These are phyloP conservation scores for Phymastichus coffea DNA, from an alignment of 1,140 invertebrate species.

Conservation along the genomic window DNA sequence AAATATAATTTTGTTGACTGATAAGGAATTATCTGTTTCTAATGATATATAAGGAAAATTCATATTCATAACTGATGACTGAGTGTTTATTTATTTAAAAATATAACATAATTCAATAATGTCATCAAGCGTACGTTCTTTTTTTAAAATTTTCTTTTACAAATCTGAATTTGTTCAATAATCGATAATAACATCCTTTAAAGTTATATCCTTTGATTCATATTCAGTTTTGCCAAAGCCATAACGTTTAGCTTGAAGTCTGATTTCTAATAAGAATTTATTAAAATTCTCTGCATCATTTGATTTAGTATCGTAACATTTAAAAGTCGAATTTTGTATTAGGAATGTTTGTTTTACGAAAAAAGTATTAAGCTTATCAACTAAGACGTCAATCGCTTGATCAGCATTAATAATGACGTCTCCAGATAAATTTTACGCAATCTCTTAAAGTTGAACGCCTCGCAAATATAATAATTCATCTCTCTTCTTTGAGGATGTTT, in stretches of 20 bases:
- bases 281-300: not conserved
- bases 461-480: not conserved
- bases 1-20: not conserved
- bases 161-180: constrained; percentile 28
- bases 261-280: not conserved
- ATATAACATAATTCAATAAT: not conserved
- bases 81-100: not conserved
- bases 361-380: not conserved
- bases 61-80: not conserved
- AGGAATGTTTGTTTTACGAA: not conserved
- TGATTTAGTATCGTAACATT: not conserved
- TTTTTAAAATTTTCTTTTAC: constrained; percentile 28
- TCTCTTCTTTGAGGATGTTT: not conserved
- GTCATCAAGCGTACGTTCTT: constrained; percentile 20
- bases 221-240: constrained; percentile 15
- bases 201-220: too few species aligned
- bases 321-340: not conserved
- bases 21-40: not conserved
- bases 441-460: not conserved
- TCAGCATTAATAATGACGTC: not conserved
- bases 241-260: not conserved
- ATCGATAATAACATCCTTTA: constrained; percentile 28
- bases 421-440: not conserved
- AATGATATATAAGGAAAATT: not conserved
- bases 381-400: not conserved